Evolutionary conservation across 2,113 vertebrate genomes (phyloP), one percentile per base, ranked within the genome.

Genomic region (Nestor notabilis): DNA sequence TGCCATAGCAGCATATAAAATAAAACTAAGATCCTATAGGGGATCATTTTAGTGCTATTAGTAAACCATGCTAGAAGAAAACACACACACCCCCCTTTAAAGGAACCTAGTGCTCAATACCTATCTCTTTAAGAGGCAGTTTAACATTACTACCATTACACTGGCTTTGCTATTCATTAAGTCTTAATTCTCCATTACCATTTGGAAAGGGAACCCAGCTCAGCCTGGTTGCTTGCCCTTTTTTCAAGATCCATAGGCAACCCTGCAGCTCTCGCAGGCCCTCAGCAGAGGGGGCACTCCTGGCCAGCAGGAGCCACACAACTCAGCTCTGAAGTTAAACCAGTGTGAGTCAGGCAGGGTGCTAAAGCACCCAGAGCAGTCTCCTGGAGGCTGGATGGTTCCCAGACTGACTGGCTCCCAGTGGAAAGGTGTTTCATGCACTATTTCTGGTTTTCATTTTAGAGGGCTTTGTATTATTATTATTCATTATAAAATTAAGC

Each of bases 351-450:
- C 82, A 80, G 82, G 37, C 28, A 5, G 6, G n/a, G 63, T 25
- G 28, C 58, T 52, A 49, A 85, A 44, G 79, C 76, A 82, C 23
- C 35, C 44, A 17, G 50, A 86, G 43, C 3, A 5, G 25, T 53
- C 27, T 78, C 23, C 87, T 46, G 52, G 25, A 92, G 39, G 66
- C 72, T 60, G 49, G 66, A 82, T 43, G 39, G 46, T 63, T 95
- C 85, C 91, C 94, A 95, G 66, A 72, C 81, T 68, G 20, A 81
- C 9, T 75, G 75, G 71, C 33, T 94, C 70, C 91, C 96, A 96
- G 80, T 76, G 80, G 66, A 95, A 97, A 95, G 79, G 74, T 56
- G 84, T 86, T 87, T 52, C 65, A 63, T 6, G 6, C 13, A 63
- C n/a, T 29, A 6, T 24, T 69, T 81, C 49, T 66, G 20, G 5